Conservation (phyloP, 2,113 vertebrate genomes). For the Chrysochloris asiatica region DNA sequence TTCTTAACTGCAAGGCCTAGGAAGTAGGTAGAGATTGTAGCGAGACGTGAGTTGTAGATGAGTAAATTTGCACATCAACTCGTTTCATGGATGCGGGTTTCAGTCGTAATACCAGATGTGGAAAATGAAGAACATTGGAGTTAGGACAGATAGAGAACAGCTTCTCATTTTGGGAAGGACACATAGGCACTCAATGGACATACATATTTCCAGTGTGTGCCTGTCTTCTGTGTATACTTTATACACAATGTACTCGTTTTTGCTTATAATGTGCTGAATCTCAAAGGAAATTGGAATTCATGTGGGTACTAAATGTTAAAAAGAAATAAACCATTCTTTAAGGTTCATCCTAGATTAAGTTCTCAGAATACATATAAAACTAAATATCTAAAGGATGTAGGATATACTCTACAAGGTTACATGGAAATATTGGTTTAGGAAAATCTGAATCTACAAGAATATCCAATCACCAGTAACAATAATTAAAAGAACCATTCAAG, state of each 20-base stretch:
- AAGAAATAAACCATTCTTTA: slow-evolving; percentile 23
- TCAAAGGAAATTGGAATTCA: slow-evolving; percentile 24
- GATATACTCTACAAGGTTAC: not conserved
- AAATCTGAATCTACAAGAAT: not conserved
- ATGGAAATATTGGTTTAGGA: not conserved
- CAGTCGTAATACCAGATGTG: not conserved
- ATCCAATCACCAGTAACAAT: not conserved
- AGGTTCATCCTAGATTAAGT: not conserved
- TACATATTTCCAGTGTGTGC: not conserved
- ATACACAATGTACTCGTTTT: not conserved
- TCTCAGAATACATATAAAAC: slow-evolving; percentile 23
- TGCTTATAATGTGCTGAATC: slow-evolving; percentile 15
- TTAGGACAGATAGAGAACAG: not conserved
- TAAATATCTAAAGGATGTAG: not conserved
- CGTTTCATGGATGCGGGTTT: not conserved
- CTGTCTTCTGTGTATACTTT: not conserved
- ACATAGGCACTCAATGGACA: not conserved
- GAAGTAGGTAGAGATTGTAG: not conserved
- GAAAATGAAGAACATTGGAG: not conserved
- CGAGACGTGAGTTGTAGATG: not conserved
- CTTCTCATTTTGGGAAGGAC: not conserved
- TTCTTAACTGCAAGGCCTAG: not conserved
- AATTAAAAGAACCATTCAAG: not conserved
- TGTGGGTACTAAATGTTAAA: not conserved
- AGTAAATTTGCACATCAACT: not conserved